Percentiles rank a stretch among this genome's conserved stretches.
Evolutionary conservation across 1,140 invertebrate genomes (phyloP).

Genomic region (Micrasema longulum): DNA sequence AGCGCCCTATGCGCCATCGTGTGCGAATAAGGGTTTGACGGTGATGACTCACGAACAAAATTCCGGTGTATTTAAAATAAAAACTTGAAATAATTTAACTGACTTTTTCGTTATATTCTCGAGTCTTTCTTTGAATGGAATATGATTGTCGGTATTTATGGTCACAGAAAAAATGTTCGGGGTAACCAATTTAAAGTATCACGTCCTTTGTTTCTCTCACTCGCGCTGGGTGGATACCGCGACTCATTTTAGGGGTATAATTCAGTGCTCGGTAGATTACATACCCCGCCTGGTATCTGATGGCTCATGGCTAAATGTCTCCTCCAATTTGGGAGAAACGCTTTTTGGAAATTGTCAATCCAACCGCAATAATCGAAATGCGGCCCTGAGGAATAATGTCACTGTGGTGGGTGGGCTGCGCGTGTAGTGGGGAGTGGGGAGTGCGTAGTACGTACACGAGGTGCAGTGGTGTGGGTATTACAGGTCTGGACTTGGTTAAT

Average conservation of each 20-base stretch:
- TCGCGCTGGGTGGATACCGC: neutral
- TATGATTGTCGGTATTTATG: slow-evolving; percentile 27
- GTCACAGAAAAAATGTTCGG: slow-evolving; percentile 14
- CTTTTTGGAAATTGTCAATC: slow-evolving; percentile 29
- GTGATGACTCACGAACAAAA: too few relatives aligned
- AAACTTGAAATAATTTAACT: neutral
- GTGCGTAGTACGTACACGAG: too few relatives aligned
- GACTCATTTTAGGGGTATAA: slow-evolving; percentile 25
- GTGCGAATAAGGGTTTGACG: too few relatives aligned
- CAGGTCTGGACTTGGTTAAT: too few relatives aligned
- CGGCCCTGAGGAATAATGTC: too few relatives aligned
- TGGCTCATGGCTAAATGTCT: too few relatives aligned
- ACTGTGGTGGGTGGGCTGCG: too few relatives aligned
- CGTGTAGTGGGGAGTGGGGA: too few relatives aligned
- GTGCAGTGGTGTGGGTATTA: too few relatives aligned
- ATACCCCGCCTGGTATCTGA: neutral
- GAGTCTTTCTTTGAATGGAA: neutral
- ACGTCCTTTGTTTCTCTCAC: slow-evolving; percentile 33
- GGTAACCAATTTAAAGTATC: slow-evolving; percentile 37
- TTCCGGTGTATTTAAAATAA: too few relatives aligned
- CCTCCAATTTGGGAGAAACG: slow-evolving; percentile 26
- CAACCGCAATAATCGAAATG: too few relatives aligned
- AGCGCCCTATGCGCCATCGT: too few relatives aligned
- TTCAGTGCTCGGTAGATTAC: slow-evolving; percentile 25
- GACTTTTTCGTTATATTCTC: neutral